Conservation (phyloP, 64 coral and sea anemone species). For the Pocillopora damicornis region DNA sequence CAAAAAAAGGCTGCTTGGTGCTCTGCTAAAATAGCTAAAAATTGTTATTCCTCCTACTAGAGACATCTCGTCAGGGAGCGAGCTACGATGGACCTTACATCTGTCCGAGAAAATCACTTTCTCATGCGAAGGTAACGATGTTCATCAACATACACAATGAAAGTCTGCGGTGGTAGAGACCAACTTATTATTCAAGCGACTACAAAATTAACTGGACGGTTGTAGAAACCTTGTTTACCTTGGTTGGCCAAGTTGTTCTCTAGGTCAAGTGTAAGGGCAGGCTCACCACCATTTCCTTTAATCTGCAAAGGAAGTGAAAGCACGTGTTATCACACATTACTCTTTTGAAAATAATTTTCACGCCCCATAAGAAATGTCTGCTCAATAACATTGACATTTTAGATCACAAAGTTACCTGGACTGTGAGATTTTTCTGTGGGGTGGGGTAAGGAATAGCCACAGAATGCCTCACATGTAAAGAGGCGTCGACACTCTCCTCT, state of each 20-base stretch:
- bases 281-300: slow-evolving; percentile 54
- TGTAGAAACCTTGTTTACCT: slow-evolving; percentile 19
- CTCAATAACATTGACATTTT: not conserved
- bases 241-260: slow-evolving; percentile 75
- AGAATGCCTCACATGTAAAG: slow-evolving; percentile 36
- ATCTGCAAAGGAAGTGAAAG: slow-evolving; percentile 29
- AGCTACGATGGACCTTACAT: too few relatives aligned
- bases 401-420: slow-evolving; percentile 56
- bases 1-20: too few relatives aligned
- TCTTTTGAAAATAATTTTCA: not conserved
- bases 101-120: too few relatives aligned
- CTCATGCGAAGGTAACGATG: too few relatives aligned
- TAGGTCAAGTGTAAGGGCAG: slow-evolving; percentile 70
- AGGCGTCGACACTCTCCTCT: slow-evolving; percentile 36
- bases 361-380: not conserved
- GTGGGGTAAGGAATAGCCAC: slow-evolving; percentile 86
- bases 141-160: too few relatives aligned
- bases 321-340: not conserved
- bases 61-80: too few relatives aligned
- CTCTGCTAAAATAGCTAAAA: too few relatives aligned
- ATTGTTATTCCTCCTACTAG: too few relatives aligned
- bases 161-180: too few relatives aligned
- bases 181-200: too few relatives aligned
- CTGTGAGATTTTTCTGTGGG: slow-evolving; percentile 67
- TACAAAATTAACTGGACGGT: not conserved